phyloP scores from a whole-genome alignment of 2,797 vertebrate species.

The Champsocephalus gunnari region DNA sequence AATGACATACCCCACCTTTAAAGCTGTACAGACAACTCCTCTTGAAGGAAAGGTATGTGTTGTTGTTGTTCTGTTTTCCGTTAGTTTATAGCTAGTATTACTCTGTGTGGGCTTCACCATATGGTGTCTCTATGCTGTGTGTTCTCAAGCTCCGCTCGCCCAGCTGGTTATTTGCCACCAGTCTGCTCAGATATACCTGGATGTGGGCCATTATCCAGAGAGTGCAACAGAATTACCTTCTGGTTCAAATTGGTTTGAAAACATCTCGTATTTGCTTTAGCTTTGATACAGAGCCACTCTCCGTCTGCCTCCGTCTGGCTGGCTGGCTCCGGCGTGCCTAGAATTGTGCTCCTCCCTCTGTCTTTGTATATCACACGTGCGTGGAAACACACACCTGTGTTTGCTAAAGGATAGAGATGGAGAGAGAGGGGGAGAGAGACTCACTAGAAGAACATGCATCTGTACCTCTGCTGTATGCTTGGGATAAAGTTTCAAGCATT shows the following conservation, averaged over 20 bases:
- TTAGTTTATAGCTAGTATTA: slow-evolving; percentile 46
- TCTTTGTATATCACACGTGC: slow-evolving; percentile 37
- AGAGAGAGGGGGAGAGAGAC: slow-evolving; percentile 11
- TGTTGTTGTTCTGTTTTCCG: slow-evolving; percentile 12
- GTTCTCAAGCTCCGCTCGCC: slow-evolving; percentile 53
- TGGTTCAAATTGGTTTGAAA: slow-evolving; percentile 56
- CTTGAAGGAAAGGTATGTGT: background rate
- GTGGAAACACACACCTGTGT: slow-evolving; percentile 77
- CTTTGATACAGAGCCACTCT: slow-evolving; percentile 49
- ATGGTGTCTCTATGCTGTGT: slow-evolving; percentile 60
- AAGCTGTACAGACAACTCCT: too few relatives aligned
- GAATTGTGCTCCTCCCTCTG: slow-evolving; percentile 30
- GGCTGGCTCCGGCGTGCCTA: slow-evolving; percentile 23
- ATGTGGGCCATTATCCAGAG: slow-evolving; percentile 70
- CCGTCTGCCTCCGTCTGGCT: slow-evolving; percentile 27
- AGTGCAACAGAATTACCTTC: slow-evolving; percentile 60
- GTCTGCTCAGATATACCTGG: slow-evolving; percentile 67
- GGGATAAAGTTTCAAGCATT: slow-evolving; percentile 41
- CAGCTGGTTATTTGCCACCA: slow-evolving; percentile 70
- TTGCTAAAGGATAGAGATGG: slow-evolving; percentile 72
- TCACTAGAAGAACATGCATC: slow-evolving; percentile 27
- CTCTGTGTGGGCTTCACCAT: slow-evolving; percentile 56
- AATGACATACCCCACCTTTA: too few relatives aligned
- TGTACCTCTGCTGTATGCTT: slow-evolving; percentile 54
- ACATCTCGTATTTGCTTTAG: slow-evolving; percentile 49